Percentiles rank a stretch among this genome's conserved stretches.
phyloP scores from a whole-genome alignment of 2,113 vertebrate species.

The Callopanchax toddi region DNA sequence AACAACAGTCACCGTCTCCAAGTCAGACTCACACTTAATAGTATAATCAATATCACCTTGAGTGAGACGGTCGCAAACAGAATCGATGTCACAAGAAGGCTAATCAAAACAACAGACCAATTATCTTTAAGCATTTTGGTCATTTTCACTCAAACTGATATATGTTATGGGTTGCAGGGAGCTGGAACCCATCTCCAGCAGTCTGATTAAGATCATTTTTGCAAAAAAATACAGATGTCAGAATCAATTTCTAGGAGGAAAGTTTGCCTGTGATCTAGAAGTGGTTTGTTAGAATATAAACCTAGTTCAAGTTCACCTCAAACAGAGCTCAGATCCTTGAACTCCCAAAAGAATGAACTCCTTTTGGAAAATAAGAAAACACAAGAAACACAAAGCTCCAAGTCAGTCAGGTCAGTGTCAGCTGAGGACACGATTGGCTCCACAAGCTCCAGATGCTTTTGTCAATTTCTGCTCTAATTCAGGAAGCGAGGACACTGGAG shows the following conservation, averaged over 20 bases:
- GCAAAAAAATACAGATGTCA: too few species aligned
- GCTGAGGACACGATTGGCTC: neutral
- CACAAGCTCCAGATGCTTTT: neutral
- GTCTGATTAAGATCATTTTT: too few species aligned
- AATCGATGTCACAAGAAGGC: neutral
- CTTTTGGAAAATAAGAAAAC: neutral
- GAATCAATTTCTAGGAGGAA: too few species aligned
- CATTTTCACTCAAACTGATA: neutral
- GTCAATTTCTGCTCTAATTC: slow-evolving; percentile 12
- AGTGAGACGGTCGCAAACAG: neutral
- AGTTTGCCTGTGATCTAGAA: too few species aligned
- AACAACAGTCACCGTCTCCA: slow-evolving; percentile 11
- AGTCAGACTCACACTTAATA: slow-evolving; percentile 2
- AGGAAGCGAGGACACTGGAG: slow-evolving; percentile 18
- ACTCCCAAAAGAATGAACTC: neutral
- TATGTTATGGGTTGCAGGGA: too few species aligned
- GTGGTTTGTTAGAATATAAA: too few species aligned
- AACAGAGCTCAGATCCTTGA: neutral
- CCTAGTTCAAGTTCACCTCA: too few species aligned
- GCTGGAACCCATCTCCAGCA: too few species aligned
- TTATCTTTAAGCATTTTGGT: neutral
- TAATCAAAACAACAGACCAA: neutral
- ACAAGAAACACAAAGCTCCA: neutral
- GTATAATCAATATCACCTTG: neutral
- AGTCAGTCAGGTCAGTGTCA: slow-evolving; percentile 2